phyloP scores from a whole-genome alignment of 2,113 vertebrate genomes.

The Noctilio leporinus region DNA sequence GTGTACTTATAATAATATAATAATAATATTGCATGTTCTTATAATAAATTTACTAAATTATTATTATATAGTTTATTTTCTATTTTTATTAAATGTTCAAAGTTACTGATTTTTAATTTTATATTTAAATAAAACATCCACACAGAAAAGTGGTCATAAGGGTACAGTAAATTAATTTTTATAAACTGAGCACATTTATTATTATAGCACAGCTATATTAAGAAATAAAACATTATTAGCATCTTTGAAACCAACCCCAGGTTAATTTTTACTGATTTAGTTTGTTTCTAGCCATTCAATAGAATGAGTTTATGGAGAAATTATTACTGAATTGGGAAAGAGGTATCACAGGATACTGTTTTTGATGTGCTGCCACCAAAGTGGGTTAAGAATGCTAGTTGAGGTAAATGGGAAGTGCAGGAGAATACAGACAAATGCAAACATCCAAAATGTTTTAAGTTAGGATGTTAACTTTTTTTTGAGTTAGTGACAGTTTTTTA shows the following conservation, averaged over 20 bases:
- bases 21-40: background rate
- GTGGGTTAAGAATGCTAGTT: background rate
- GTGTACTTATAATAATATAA: too few relatives aligned
- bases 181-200: background rate
- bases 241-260: background rate
- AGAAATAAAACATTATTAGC: background rate
- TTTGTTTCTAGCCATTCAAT: background rate
- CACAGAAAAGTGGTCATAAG: background rate
- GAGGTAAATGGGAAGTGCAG: background rate
- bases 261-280: background rate
- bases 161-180: background rate
- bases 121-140: background rate
- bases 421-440: background rate
- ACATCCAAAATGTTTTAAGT: background rate
- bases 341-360: background rate
- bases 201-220: background rate
- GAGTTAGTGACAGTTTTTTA: too few relatives aligned
- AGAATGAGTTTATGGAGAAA: background rate
- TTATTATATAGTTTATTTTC: background rate
- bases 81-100: background rate
- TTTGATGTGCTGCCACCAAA: background rate
- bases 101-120: background rate
- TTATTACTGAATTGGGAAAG: background rate
- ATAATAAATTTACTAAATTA: background rate
- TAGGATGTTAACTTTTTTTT: background rate